Evolutionary conservation across 2,888 invertebrate species (phyloP), one percentile per base, ranked within the genome.

Genomic region (Argynnis bischoffii): DNA sequence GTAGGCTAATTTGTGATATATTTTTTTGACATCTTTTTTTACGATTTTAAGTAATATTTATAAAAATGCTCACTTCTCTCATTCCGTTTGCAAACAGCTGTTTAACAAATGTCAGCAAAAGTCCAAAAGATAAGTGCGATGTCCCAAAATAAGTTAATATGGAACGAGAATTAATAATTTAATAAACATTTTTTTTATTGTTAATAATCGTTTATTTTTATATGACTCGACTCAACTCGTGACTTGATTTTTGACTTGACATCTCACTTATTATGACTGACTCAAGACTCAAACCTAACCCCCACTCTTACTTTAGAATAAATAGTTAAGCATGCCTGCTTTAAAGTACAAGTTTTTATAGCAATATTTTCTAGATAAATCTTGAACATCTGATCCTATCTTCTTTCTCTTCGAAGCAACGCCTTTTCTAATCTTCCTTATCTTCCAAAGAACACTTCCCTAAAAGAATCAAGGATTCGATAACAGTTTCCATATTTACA

Each of bases 71-170:
- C 46, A 67, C 59, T 69, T 67, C 70, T 81, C 82, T 78, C 79
- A 78, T 78, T 82, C 84, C 79, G 77, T 66, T 78, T 48, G 59
- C 56, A 67, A 81, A 82, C 79, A 74, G 21, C 56, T 64, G 80
- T 78, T 78, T 67, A 77, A 63, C 80, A 81, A 83, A 81, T 80
- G 80, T 82, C 79, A 76, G 78, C 78, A 14, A 18, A 81, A 75
- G 76, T 77, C 76, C 72, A 72, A 72, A 78, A 79, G 80, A 83
- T 86, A 90, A 91, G 92, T 92, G 92, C 85, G 92, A 91, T 91
- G 92, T 92, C 90, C 77, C 80, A 77, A 79, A 81, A 78, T 77
- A 81, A 80, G 79, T 80, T 73, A 73, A 77, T 78, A 71, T 68
- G 73, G 72, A 78, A 74, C 70, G 63, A 74, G 69, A 76, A 78